Conservation (phyloP, 2,888 invertebrate genomes). For the Drosophila maculinotata region DNA sequence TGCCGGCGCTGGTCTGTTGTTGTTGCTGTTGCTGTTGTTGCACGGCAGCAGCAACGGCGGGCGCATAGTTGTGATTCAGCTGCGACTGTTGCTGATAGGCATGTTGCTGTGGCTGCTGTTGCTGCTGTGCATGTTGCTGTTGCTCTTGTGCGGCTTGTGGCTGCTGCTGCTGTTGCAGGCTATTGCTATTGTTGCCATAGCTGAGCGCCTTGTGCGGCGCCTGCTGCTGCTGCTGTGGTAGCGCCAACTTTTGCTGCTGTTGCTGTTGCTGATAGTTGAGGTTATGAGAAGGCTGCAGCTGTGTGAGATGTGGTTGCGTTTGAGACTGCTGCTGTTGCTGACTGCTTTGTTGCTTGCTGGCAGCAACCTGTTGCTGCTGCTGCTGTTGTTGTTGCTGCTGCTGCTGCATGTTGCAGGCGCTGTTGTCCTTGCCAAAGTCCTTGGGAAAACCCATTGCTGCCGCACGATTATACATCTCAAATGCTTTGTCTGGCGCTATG, state of each 20-base stretch:
- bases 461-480: slow-evolving; percentile 85
- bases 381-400: slow-evolving; percentile 59
- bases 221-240: slow-evolving; percentile 51
- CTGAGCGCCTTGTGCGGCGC: slow-evolving; percentile 50
- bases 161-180: slow-evolving; percentile 33
- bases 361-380: slow-evolving; percentile 49
- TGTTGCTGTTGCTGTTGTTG: slow-evolving; percentile 60
- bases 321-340: slow-evolving; percentile 67
- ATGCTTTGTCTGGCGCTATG: slow-evolving; percentile 84
- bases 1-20: slow-evolving; percentile 37
- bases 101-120: slow-evolving; percentile 40
- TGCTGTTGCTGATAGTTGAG: slow-evolving; percentile 54
- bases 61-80: slow-evolving; percentile 66
- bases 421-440: slow-evolving; percentile 80
- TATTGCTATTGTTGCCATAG: slow-evolving; percentile 48
- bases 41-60: slow-evolving; percentile 43
- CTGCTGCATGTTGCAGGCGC: slow-evolving; percentile 68
- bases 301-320: slow-evolving; percentile 62
- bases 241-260: slow-evolving; percentile 25
- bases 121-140: slow-evolving; percentile 38
- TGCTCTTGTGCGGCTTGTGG: slow-evolving; percentile 41
- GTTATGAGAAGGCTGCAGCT: slow-evolving; percentile 57
- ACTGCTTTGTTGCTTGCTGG: slow-evolving; percentile 50
- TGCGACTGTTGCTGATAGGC: slow-evolving; percentile 52
- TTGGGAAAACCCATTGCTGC: slow-evolving; percentile 84